phyloP scores from a whole-genome alignment of 1,140 invertebrate genomes.

The Watersipora subatra region DNA sequence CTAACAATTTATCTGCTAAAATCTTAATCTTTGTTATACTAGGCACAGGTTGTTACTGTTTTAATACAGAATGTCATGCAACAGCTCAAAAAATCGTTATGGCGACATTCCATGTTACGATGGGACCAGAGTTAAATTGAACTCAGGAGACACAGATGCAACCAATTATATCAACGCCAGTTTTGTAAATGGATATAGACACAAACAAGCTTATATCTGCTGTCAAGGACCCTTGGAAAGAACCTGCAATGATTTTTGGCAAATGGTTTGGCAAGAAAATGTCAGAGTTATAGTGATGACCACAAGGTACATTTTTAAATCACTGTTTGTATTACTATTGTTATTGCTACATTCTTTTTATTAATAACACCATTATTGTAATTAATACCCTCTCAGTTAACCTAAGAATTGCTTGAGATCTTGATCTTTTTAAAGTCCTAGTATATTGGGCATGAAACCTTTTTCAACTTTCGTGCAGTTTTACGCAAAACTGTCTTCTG shows the following conservation, averaged over 20 bases:
- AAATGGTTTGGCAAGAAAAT: slow-evolving; percentile 89
- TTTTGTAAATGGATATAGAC: slow-evolving; percentile 93
- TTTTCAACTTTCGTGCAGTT: too few relatives aligned
- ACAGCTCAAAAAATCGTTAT: slow-evolving; percentile 84
- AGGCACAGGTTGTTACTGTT: too few relatives aligned
- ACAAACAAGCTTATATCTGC: slow-evolving; percentile 92
- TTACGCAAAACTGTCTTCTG: too few relatives aligned
- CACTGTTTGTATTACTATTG: not conserved
- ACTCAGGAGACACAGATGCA: slow-evolving; percentile 51
- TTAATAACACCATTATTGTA: too few relatives aligned
- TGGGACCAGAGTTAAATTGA: slow-evolving; percentile 74
- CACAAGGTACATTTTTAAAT: slow-evolving; percentile 47
- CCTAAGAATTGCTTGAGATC: not conserved
- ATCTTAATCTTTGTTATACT: too few relatives aligned
- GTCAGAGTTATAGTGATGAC: slow-evolving; percentile 85
- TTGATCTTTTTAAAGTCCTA: slow-evolving; percentile 5
- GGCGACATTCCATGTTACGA: slow-evolving; percentile 92
- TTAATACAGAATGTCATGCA: slow-evolving; percentile 50
- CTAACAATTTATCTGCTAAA: too few relatives aligned
- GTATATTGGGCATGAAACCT: too few relatives aligned
- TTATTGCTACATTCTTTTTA: too few relatives aligned
- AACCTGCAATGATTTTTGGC: slow-evolving; percentile 86
- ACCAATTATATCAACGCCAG: slow-evolving; percentile 94
- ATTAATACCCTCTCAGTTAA: too few relatives aligned
- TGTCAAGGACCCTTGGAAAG: slow-evolving; percentile 88